phyloP scores from a whole-genome alignment of 2,888 invertebrate genomes.

The Dryomyza anilis region DNA sequence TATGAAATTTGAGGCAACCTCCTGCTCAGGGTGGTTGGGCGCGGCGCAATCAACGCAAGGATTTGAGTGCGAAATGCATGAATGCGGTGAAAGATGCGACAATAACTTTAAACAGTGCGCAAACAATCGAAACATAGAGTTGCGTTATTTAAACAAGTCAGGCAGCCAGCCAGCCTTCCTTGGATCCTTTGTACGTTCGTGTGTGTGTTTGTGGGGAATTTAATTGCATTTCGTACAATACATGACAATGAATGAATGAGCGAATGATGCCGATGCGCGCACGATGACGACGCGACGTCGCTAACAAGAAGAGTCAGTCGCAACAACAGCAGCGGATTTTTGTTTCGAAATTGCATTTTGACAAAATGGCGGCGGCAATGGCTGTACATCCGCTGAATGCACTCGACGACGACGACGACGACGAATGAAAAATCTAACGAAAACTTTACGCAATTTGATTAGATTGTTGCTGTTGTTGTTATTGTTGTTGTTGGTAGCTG shows the following conservation, averaged over 20 bases:
- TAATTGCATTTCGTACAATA: conserved; percentile 9
- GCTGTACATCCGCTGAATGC: not conserved
- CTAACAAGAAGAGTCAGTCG: not conserved
- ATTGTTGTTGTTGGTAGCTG: too few relatives aligned
- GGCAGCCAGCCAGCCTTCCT: too few relatives aligned
- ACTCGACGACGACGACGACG: not conserved
- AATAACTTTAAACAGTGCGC: too few relatives aligned
- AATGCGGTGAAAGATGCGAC: too few relatives aligned
- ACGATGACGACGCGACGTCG: not conserved
- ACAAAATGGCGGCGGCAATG: not conserved
- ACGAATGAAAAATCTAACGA: not conserved
- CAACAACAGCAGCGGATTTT: not conserved
- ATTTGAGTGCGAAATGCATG: too few relatives aligned
- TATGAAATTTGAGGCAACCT: too few relatives aligned
- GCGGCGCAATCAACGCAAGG: too few relatives aligned
- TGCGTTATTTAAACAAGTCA: too few relatives aligned
- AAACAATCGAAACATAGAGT: too few relatives aligned
- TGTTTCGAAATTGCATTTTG: conserved; percentile 13
- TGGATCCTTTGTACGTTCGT: not conserved
- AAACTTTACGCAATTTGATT: conserved; percentile 10
- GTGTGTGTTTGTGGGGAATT: not conserved
- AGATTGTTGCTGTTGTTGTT: not conserved
- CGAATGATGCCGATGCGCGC: too few relatives aligned
- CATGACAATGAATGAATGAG: conserved; percentile 2
- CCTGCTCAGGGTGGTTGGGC: too few relatives aligned